Percentiles rank a stretch among this genome's conserved stretches.
phyloP scores from a whole-genome alignment of 1,140 invertebrate species.

The Bombus superbus region DNA sequence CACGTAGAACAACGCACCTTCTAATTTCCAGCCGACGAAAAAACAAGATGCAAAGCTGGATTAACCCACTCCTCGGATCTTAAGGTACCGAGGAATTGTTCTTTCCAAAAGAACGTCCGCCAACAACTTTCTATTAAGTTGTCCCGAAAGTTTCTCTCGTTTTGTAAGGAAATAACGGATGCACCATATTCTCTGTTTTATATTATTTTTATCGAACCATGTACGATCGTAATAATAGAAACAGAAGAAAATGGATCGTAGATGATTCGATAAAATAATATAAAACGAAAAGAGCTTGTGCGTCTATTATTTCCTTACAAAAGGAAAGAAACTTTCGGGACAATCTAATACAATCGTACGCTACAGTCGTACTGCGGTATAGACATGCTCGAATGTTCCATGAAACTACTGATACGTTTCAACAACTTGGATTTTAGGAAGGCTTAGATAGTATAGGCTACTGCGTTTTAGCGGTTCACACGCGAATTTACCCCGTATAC shows the following conservation, averaged over 20 bases:
- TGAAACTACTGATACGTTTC: slow-evolving; percentile 15
- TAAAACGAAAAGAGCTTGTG: no score
- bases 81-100: background rate
- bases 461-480: slow-evolving; percentile 14
- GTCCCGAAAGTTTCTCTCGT: no score
- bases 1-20: background rate
- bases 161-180: no score
- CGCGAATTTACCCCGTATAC: slow-evolving; percentile 17
- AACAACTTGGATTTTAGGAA: background rate
- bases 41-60: background rate
- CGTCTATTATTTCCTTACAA: no score
- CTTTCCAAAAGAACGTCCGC: background rate
- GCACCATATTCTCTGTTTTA: no score
- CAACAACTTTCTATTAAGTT: background rate
- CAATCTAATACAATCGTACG: background rate
- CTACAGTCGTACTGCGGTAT: background rate
- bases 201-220: no score
- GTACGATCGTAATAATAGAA: no score
- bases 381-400: background rate
- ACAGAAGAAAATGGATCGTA: no score
- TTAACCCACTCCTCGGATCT: background rate
- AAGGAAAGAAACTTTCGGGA: no score
- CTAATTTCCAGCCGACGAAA: background rate
- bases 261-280: no score
- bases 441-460: background rate